Base-by-base conservation (phyloP, 2,797 vertebrate genomes). In the Gymnopithys bicolor region DNA sequence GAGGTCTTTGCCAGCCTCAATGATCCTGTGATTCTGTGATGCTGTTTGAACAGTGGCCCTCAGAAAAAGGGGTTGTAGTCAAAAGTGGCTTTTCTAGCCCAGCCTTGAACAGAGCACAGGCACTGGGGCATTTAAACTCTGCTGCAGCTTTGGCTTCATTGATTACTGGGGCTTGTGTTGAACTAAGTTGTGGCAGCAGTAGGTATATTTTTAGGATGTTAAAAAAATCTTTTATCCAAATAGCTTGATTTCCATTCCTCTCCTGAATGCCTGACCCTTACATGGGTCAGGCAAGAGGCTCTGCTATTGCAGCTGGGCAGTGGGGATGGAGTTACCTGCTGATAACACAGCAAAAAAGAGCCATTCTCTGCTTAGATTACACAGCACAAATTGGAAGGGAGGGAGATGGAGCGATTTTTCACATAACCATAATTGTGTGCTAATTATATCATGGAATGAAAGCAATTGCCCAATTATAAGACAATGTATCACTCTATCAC, bases 381-480 rank as follows among this genome's bases (percentile, higher is more conserved):
- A 87, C 93, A 93, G 90, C 94, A 93, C 88, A 94, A 97, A 96
- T 94, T 90, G 92, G 91, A 79, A 92, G 74, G 90, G 91, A 93
- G 87, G 92, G 89, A 89, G 94, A 93, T 76, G 81, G 89, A 95
- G 88, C 15, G 16, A 94, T 95, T 97, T 94, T 93, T 94, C 92
- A 95, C 96, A 87, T 95, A 97, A 89, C 95, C 94, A 83, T 95
- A 95, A 97, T 94, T 93, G 93, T 96, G 88, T 95, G 93, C 96
- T 96, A 97, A 95, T 94, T 95, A 95, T 94, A 96, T 94, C 94
- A 96, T n/a, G 89, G 93, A 94, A 96, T 79, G 92, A 93, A 97
- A 96, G 94, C 93, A 96, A 96, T 95, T 94, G 85, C 95, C 93
- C 89, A 93, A 94, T 92, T 96, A 96, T 96, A 95, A 96, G 94